Evolutionary conservation across 1,140 invertebrate species (phyloP).

Genomic region (Chironomus tepperi): DNA sequence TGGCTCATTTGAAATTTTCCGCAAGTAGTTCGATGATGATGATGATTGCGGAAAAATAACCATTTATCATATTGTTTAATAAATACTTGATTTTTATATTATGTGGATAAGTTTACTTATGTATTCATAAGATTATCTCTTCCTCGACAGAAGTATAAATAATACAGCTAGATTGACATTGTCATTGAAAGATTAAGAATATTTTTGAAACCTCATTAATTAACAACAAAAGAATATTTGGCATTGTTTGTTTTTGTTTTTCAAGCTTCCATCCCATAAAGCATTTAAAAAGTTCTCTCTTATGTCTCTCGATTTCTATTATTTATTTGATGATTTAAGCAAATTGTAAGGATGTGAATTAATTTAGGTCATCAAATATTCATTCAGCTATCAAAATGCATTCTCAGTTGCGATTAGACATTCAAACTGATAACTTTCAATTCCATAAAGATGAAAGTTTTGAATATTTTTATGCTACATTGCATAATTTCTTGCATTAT

Average conservation of each 20-base stretch:
- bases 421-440: no score
- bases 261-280: no score
- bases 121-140: background rate
- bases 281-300: no score
- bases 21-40: background rate
- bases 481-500: no score
- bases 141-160: background rate
- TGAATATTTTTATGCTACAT: no score
- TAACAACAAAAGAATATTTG: background rate
- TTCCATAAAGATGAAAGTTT: no score
- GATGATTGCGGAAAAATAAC: conserved; percentile 15
- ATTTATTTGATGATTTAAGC: background rate
- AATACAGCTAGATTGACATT: background rate
- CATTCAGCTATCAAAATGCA: no score
- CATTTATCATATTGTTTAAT: conserved; percentile 23
- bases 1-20: background rate
- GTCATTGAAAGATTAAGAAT: conserved; percentile 11
- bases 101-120: background rate
- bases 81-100: background rate
- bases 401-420: no score
- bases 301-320: background rate
- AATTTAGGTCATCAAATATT: no score
- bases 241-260: background rate
- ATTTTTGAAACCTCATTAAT: background rate
- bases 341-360: background rate